These are phyloP conservation scores for Elaphurus davidianus DNA, from an alignment of 2,113 vertebrate species.

Conservation along the genomic window DNA sequence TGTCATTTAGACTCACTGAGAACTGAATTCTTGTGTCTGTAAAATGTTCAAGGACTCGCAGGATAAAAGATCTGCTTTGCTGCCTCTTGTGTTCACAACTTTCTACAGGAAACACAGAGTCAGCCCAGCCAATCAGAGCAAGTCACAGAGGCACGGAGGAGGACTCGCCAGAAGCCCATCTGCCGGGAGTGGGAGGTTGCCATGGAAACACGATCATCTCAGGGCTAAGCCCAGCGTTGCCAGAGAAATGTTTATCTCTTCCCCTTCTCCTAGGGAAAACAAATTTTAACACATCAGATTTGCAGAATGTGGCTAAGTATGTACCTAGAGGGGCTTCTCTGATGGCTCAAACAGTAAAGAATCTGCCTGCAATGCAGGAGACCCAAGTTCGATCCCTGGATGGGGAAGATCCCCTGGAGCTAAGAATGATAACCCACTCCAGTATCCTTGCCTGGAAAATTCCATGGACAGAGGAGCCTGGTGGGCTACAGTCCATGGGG, in stretches of 20 bases:
- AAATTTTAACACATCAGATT: background rate
- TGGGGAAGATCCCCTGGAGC: background rate
- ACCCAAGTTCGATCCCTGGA: accelerated
- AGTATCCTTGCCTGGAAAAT: background rate
- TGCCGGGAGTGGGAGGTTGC: too few relatives aligned
- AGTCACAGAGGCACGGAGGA: background rate
- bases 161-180: background rate
- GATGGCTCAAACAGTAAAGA: background rate
- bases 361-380: background rate
- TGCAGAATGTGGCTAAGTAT: background rate
- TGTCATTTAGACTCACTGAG: background rate
- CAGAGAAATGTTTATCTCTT: background rate
- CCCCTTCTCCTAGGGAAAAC: background rate
- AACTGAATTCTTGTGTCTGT: background rate
- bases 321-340: background rate
- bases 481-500: background rate
- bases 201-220: too few relatives aligned
- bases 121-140: background rate
- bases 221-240: background rate
- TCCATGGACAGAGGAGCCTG: background rate
- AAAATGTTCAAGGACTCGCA: background rate
- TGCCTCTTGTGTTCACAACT: background rate
- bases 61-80: background rate
- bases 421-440: background rate
- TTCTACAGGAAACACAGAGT: background rate